Conservation (phyloP, 2,113 vertebrate genomes). For the Vulpes lagopus region DNA sequence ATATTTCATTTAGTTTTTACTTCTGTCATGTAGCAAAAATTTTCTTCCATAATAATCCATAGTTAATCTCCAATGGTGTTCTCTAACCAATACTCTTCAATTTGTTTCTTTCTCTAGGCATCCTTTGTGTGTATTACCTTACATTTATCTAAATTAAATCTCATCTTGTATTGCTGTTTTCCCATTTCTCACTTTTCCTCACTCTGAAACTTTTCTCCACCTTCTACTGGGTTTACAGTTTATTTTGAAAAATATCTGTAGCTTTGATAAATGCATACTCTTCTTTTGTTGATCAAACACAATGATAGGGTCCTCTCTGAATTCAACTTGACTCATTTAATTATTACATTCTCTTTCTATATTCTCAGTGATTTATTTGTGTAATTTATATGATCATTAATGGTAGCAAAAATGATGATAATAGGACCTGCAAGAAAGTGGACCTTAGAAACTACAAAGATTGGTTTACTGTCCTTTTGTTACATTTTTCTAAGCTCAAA, state of each 20-base stretch:
- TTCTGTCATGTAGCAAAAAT: not conserved
- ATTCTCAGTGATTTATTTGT: slow-evolving; percentile 51
- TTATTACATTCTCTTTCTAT: not conserved
- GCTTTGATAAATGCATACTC: slow-evolving; percentile 50
- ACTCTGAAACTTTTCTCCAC: slow-evolving; percentile 44
- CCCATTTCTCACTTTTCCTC: slow-evolving; percentile 68
- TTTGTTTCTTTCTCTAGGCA: not conserved
- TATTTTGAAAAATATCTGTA: slow-evolving; percentile 34
- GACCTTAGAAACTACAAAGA: not conserved
- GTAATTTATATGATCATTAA: slow-evolving; percentile 27
- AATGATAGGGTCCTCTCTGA: not conserved
- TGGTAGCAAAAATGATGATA: not conserved
- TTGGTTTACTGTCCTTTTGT: not conserved
- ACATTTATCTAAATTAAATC: slow-evolving; percentile 76
- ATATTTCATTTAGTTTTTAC: slow-evolving; percentile 18
- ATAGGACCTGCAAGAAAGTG: not conserved
- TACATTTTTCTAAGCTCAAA: not conserved
- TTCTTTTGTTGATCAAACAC: not conserved
- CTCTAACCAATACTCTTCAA: not conserved
- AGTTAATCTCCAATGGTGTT: not conserved
- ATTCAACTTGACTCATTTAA: not conserved
- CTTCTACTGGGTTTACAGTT: not conserved
- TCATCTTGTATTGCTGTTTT: not conserved
- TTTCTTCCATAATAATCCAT: not conserved
- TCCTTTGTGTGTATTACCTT: slow-evolving; percentile 1